phyloP scores from a whole-genome alignment of 2,113 vertebrate genomes.

The Lagopus muta region DNA sequence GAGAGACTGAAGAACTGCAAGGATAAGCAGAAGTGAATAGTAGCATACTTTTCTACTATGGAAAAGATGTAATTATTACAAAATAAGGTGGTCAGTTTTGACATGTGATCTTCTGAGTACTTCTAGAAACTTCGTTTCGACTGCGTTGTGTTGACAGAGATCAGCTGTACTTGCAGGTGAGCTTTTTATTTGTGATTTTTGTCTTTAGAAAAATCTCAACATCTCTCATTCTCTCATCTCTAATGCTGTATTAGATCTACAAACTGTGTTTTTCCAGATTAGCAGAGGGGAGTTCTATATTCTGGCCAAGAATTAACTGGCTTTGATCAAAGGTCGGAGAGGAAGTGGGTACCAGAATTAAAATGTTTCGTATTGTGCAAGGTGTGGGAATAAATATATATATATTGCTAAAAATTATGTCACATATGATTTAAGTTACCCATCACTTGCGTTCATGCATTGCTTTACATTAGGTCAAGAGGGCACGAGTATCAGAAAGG shows the following conservation, averaged over 20 bases:
- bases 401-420: background rate
- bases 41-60: accelerated
- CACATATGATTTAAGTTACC: background rate
- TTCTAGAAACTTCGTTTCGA: background rate
- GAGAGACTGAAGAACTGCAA: background rate
- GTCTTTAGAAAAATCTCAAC: background rate
- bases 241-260: background rate
- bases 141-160: background rate
- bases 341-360: background rate
- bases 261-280: background rate
- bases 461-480: background rate
- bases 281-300: background rate
- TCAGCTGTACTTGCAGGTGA: background rate
- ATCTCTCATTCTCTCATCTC: background rate
- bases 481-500: background rate
- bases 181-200: background rate
- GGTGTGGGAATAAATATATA: background rate
- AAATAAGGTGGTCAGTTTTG: background rate
- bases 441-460: background rate
- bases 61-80: background rate
- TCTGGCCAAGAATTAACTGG: no score
- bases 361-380: background rate
- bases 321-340: background rate
- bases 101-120: background rate
- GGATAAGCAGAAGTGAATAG: background rate